Evolutionary conservation across 2,888 invertebrate genomes (phyloP), one percentile per base, ranked within the genome.

Genomic region (Synergus japonicus): DNA sequence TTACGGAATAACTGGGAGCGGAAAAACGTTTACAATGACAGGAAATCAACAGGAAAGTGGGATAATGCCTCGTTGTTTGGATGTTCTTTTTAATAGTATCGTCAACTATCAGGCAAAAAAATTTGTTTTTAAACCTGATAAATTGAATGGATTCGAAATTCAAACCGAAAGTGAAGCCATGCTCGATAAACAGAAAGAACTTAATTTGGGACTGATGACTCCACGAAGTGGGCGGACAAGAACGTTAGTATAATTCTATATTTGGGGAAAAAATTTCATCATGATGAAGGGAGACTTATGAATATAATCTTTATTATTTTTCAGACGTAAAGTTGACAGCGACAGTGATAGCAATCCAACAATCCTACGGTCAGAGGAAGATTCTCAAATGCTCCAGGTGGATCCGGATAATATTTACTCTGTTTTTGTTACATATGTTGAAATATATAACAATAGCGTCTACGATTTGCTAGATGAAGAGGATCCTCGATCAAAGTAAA

Each of bases 1-100:
- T 0, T 99, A 99, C 90, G 99, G 99, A 18, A 97, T 99, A 8
- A 99, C 99, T 0, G 98, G 98, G 3, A 96, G 97, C 86, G 99
- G 99, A 0, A 99, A 99, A 93, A 99, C 99, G 0, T 98, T 96
- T 91, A 99, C 99, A 0, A 98, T 99, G 97, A 97, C 97, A 0
- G 94, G 96, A 0, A 93, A 96, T 86, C 92, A 94, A 7, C 92
- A 94, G 80, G 95, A 97, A 90, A 96, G 96, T 84, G 97, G 99
- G 73, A 94, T 98, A 86, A 93, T 99, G 93, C 98, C 98, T 0
- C 93, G 98, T 86, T 96, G 96, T 87, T 93, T 99, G 77, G 97
- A 98, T 91, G 96, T 97, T 0, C 94, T 99, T 80, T 99, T 99
- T 89, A 98, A 98, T 92, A 97, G 97, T 41, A 97, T 99, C 84